phyloP scores from a whole-genome alignment of 2,797 vertebrate genomes.

The Chloroceryle amazona region DNA sequence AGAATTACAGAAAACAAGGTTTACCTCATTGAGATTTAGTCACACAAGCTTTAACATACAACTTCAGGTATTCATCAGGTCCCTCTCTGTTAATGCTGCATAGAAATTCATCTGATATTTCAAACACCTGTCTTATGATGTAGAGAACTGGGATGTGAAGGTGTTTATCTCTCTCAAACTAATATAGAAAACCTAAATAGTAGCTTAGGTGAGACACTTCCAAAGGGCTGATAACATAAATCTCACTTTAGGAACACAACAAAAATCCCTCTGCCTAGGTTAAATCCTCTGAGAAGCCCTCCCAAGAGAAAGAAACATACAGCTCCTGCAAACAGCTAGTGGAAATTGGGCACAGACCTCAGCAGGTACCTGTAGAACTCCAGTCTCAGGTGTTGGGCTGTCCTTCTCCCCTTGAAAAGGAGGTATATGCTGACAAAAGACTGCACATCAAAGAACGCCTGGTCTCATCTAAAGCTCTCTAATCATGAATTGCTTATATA shows the following conservation, averaged over 20 bases:
- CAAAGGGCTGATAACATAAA: not conserved
- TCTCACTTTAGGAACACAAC: not conserved
- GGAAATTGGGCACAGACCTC: not conserved
- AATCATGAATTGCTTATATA: not conserved
- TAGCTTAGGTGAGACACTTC: not conserved
- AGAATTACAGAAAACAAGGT: not conserved
- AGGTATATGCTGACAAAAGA: not conserved
- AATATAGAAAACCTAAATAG: not conserved
- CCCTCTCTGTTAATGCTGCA: not conserved
- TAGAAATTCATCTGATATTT: not conserved
- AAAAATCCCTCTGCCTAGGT: not conserved
- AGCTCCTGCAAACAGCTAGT: not conserved
- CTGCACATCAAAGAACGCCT: not conserved
- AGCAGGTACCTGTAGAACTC: not conserved
- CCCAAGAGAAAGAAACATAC: not conserved
- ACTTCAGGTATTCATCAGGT: not conserved
- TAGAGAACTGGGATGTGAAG: not conserved
- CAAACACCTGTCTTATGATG: not conserved
- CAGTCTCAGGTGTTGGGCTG: not conserved
- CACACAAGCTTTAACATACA: not conserved
- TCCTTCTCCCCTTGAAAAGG: not conserved
- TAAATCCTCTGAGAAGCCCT: not conserved
- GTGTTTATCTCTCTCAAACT: not conserved
- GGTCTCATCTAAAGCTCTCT: not conserved
- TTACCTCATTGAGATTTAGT: not conserved